These are phyloP conservation scores for Grus americana DNA, from an alignment of 2,113 vertebrate genomes.

Conservation along the genomic window DNA sequence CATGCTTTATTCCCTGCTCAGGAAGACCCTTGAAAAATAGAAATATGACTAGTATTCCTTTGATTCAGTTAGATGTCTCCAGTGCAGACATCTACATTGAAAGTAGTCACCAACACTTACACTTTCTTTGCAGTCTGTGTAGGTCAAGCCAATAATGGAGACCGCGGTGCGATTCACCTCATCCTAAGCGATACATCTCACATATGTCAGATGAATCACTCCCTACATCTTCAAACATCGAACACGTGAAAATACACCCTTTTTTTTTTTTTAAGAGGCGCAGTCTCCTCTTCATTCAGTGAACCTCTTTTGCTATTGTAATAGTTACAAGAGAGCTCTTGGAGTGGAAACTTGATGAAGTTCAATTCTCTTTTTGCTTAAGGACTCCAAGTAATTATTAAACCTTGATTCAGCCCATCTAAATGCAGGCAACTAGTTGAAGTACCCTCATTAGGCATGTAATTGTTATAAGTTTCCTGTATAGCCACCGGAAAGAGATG, in stretches of 20 bases:
- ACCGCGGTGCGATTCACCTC: not conserved
- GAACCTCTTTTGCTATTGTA: not conserved
- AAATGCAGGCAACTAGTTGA: not conserved
- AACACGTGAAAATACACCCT: not conserved
- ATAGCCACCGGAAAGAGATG: not conserved
- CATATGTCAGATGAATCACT: not conserved
- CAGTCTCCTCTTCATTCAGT: not conserved
- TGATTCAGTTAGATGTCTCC: not conserved
- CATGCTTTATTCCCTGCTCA: not conserved
- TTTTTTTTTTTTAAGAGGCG: not conserved
- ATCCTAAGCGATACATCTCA: not conserved
- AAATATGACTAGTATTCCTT: not conserved
- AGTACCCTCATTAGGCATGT: not conserved
- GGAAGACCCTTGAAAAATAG: not conserved
- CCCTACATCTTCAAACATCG: not conserved
- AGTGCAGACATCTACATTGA: not conserved
- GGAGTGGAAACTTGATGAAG: not conserved
- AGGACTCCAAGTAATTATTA: not conserved
- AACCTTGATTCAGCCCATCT: not conserved
- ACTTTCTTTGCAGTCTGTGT: not conserved
- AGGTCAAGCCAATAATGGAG: not conserved
- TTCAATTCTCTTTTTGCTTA: not conserved
- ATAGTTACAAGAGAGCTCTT: not conserved
- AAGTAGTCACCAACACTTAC: not conserved
- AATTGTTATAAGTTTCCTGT: not conserved